Base-by-base conservation (phyloP, 2,113 vertebrate genomes). In the Etheostoma cragini region DNA sequence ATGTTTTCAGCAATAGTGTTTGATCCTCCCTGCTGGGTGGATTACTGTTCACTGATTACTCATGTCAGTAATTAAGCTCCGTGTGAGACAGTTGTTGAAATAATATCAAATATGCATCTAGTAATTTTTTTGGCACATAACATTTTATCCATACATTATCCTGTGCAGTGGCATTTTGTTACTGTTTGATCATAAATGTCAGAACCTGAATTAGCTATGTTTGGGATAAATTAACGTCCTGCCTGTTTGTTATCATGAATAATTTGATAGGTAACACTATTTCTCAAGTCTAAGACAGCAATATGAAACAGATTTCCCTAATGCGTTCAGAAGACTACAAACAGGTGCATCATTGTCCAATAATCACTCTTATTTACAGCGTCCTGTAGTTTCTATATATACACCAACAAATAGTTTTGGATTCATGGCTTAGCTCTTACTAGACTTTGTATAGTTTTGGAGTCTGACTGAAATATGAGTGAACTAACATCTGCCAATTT, bases 201-300 rank as follows among this genome's bases (percentile, higher is more conserved):
- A 69, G 49, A 62, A 76, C 58, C 76, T 79, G 75, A 76, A 33
- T 76, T 46, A 66, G 58, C 17, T 3, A 64, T 45, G 11, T 86
- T 88, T 74, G 45, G 81, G 78, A 78, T 85, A 35, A 86, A 85
- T 92, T 87, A 83, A 71, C 6, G 35, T 49, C 17, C 22, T 53
- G 46, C 47, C 21, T 53, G 50, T 81, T 86, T 70, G 71, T 63
- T n/a, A 47, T 78, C 76, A 76, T 72, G 8, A 70, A 60, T 56
- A 64, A 72, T 79, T 46, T 47, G n/a, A 57, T 49, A 53, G 26
- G 21, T 4, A 33, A 63, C 47, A 13, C 24, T 19, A 15, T 65
- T 79, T 24, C 12, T 5, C 2, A 17, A 19, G 14, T 66, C 30
- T 6, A 56, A 22, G 12, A 46, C 16, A 38, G 21, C 13, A 69